These are phyloP conservation scores for Drosophila algonquin DNA, from an alignment of 2,888 invertebrate genomes.

Conservation along the genomic window DNA sequence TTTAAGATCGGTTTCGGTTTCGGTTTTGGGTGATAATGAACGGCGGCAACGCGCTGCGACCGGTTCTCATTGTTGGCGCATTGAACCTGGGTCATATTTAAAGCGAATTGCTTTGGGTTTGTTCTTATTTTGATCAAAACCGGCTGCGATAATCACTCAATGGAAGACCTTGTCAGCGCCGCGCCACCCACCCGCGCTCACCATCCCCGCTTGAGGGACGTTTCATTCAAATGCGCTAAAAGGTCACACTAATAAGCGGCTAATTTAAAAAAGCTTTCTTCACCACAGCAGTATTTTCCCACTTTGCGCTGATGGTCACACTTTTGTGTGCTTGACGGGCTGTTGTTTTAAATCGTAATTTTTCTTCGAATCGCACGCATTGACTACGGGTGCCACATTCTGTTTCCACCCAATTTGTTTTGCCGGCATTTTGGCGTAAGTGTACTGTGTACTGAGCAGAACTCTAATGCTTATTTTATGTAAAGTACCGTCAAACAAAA, in stretches of 20 bases:
- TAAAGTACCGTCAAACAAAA: too few species aligned
- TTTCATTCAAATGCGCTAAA: too few species aligned
- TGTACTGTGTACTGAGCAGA: not conserved
- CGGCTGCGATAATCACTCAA: not conserved
- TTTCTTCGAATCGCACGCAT: not conserved
- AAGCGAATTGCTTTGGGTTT: not conserved
- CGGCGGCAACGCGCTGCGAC: not conserved
- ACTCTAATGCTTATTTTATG: not conserved
- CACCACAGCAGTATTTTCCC: too few species aligned
- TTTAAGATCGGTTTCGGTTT: not conserved
- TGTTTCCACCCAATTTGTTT: not conserved
- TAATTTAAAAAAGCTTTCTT: too few species aligned
- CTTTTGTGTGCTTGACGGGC: too few species aligned
- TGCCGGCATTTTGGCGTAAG: not conserved
- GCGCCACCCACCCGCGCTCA: too few species aligned
- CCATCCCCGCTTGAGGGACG: too few species aligned
- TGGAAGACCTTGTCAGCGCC: not conserved
- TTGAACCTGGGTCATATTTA: not conserved
- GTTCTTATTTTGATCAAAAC: not conserved
- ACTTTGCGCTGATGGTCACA: too few species aligned
- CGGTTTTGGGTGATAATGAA: not conserved
- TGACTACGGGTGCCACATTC: not conserved
- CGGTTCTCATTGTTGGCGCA: not conserved
- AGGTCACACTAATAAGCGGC: too few species aligned
- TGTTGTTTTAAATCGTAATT: not conserved